Percentiles rank a stretch among this genome's conserved stretches.
Evolutionary conservation across 2,113 vertebrate species (phyloP).

Genomic region (Rhombomys opimus): DNA sequence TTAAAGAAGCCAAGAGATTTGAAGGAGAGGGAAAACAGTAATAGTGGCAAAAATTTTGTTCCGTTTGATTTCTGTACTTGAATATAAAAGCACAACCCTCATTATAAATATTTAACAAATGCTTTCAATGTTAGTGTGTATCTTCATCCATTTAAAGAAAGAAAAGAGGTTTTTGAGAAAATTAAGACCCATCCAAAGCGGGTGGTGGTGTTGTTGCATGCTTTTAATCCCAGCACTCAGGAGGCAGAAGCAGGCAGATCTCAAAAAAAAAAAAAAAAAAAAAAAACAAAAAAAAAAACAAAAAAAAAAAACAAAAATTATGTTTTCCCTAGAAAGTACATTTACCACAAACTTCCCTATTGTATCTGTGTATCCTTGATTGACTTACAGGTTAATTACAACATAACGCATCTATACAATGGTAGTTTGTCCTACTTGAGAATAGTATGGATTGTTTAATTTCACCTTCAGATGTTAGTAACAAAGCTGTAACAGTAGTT

Average conservation of each 20-base stretch:
- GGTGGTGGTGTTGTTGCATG: background rate
- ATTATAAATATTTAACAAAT: conserved; percentile 21
- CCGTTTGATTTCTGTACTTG: background rate
- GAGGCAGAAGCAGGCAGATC: background rate
- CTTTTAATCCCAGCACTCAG: background rate
- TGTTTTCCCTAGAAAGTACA: background rate
- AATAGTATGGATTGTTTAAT: conserved; percentile 18
- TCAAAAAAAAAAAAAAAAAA: background rate
- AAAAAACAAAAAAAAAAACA: background rate
- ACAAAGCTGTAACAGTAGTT: background rate
- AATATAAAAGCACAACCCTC: background rate
- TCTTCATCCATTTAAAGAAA: background rate
- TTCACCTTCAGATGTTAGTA: conserved; percentile 18
- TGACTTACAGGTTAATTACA: conserved; percentile 2
- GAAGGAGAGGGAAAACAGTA: background rate
- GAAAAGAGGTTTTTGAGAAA: background rate
- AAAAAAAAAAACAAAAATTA: background rate
- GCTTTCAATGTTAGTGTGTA: background rate
- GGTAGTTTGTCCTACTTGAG: background rate
- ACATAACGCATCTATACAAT: background rate
- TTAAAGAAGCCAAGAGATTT: conserved; percentile 4
- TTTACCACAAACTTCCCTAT: background rate
- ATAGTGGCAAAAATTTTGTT: background rate
- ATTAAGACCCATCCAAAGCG: background rate
- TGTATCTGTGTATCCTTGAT: background rate